A percentile compares a stretch with the other conserved stretches of the same genome.
Conservation (phyloP, 2,888 invertebrate genomes). For the Ferrisia virgata region DNA sequence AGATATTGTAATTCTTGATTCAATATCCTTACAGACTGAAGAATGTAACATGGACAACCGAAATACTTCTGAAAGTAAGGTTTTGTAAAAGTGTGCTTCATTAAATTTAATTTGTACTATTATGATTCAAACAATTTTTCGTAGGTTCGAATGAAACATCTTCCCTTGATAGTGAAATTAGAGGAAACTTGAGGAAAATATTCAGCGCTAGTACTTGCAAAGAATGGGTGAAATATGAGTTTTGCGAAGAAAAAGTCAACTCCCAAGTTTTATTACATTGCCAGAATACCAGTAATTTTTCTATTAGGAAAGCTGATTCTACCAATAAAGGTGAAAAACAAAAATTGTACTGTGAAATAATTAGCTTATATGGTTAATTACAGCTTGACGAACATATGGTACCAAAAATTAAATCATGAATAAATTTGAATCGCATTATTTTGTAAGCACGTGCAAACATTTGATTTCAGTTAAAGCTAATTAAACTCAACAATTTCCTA, state of each 20-base stretch:
- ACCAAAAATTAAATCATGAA: background rate
- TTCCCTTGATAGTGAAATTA: background rate
- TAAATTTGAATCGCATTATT: conserved; percentile 5
- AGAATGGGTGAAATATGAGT: background rate
- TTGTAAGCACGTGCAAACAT: background rate
- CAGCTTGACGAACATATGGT: background rate
- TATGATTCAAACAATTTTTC: too few species aligned
- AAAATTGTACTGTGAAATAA: background rate
- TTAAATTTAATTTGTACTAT: too few species aligned
- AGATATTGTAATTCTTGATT: background rate
- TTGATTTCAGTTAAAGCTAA: background rate
- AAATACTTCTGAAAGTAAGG: background rate
- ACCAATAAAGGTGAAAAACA: background rate
- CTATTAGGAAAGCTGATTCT: background rate
- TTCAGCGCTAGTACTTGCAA: background rate
- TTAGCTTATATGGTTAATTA: background rate
- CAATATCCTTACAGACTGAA: background rate
- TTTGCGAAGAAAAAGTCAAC: background rate
- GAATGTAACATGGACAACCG: background rate
- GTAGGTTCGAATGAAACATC: background rate
- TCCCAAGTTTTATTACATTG: background rate
- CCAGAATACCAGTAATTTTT: background rate
- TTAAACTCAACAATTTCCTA: background rate
- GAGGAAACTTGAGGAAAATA: background rate
- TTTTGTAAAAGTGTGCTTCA: background rate